These are phyloP conservation scores for Brachylomia viminalis DNA, from an alignment of 2,888 invertebrate species.

Conservation along the genomic window DNA sequence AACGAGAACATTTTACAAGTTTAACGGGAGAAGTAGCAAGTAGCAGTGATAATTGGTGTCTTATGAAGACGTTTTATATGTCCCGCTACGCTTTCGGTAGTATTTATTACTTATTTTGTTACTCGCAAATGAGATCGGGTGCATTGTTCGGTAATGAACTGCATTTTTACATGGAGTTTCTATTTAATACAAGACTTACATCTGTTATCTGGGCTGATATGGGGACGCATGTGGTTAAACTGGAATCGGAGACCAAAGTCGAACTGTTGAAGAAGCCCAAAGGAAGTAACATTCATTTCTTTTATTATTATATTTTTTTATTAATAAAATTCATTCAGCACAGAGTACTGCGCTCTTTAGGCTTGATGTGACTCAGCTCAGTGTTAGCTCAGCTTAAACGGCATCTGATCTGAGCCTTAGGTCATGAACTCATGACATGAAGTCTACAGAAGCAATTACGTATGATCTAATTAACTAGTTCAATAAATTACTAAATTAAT, in stretches of 20 bases:
- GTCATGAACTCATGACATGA: neutral
- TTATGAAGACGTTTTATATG: slow-evolving; percentile 63
- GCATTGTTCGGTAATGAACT: slow-evolving; percentile 43
- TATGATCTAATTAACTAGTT: neutral
- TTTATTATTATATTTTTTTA: too few species aligned
- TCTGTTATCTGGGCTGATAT: neutral
- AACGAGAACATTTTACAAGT: slow-evolving; percentile 69
- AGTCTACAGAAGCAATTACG: neutral
- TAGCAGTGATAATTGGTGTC: slow-evolving; percentile 69
- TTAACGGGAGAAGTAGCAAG: slow-evolving; percentile 70
- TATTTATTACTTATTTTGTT: slow-evolving; percentile 56
- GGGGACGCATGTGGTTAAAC: neutral
- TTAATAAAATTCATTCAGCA: too few species aligned
- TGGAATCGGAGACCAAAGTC: neutral
- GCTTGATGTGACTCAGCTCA: neutral
- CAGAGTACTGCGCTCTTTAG: neutral
- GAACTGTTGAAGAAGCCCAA: neutral
- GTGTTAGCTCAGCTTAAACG: neutral
- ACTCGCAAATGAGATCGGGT: slow-evolving; percentile 45
- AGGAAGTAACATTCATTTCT: neutral
- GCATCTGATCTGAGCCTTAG: neutral
- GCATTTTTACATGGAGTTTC: slow-evolving; percentile 2
- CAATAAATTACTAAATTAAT: neutral
- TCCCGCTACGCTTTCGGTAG: slow-evolving; percentile 62
- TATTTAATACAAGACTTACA: slow-evolving; percentile 5